Percentiles rank a stretch among this genome's conserved stretches.
These are phyloP conservation scores for Pachypsylla venusta DNA, from an alignment of 1,140 invertebrate species.

Conservation along the genomic window DNA sequence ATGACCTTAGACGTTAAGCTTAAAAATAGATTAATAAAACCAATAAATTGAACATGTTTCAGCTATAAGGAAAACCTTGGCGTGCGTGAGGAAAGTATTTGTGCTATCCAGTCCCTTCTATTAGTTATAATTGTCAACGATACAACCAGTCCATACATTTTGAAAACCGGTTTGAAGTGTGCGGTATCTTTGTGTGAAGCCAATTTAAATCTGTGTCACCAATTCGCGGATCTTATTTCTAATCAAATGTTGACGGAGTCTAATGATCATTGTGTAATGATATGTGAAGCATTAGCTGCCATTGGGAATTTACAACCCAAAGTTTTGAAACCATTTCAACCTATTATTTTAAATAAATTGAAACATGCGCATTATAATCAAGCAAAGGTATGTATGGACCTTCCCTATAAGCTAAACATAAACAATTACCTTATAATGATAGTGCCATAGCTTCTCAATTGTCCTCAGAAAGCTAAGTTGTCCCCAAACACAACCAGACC, in stretches of 20 bases:
- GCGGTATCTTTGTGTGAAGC: constrained; percentile 49
- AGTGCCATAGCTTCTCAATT: too few species aligned
- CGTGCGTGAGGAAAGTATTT: constrained; percentile 37
- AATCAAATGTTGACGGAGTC: constrained; percentile 31
- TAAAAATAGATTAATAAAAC: too few species aligned
- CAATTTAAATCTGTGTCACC: constrained; percentile 39
- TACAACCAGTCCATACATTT: constrained; percentile 15
- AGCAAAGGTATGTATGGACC: constrained; percentile 24
- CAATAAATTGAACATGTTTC: too few species aligned
- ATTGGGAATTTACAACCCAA: constrained; percentile 48
- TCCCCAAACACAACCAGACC: too few species aligned
- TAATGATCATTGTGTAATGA: constrained; percentile 17
- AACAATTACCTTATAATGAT: too few species aligned
- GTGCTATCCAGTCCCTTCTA: constrained; percentile 51
- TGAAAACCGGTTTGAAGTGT: constrained; percentile 48
- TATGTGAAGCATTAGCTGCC: constrained; percentile 56
- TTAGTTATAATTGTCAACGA: constrained; percentile 36
- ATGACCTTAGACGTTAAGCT: too few species aligned
- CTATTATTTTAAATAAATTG: constrained; percentile 40
- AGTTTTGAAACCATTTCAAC: constrained; percentile 38
- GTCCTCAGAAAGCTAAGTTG: too few species aligned
- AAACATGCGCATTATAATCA: constrained; percentile 26
- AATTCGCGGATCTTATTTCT: constrained; percentile 46
- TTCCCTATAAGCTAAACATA: constrained; percentile 29
- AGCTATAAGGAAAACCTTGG: constrained; percentile 50